A percentile compares a stretch with the other conserved stretches of the same genome.
phyloP scores from a whole-genome alignment of 2,797 vertebrate genomes.

The Scarus forsteni region DNA sequence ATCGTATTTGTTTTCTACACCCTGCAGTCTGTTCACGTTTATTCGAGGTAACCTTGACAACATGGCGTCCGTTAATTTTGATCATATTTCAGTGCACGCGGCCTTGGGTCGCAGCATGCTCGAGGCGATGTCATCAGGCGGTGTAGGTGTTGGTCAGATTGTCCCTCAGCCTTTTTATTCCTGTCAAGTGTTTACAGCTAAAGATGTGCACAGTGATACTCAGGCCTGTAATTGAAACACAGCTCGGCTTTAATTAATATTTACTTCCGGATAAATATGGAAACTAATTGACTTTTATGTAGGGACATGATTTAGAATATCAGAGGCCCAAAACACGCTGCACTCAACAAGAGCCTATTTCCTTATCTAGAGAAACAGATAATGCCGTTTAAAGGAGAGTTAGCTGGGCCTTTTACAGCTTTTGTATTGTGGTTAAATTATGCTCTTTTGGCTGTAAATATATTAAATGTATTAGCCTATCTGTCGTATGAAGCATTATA shows the following conservation, averaged over 20 bases:
- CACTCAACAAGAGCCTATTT: neutral
- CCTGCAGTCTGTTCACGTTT: constrained; percentile 66
- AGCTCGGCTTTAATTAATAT: constrained; percentile 25
- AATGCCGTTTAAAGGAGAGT: constrained; percentile 9
- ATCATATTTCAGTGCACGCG: neutral
- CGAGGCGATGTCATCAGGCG: constrained; percentile 59
- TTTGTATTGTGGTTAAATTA: too few relatives aligned
- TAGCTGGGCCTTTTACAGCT: neutral
- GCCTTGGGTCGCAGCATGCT: constrained; percentile 47
- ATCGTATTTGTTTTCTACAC: constrained; percentile 84
- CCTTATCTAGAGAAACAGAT: neutral
- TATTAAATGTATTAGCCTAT: neutral
- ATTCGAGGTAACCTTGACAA: constrained; percentile 37
- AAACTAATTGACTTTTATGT: constrained; percentile 25
- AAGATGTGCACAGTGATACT: constrained; percentile 40
- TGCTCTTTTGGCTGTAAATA: too few relatives aligned
- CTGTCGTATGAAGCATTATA: neutral
- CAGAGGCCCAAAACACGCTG: neutral
- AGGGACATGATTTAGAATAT: constrained; percentile 9
- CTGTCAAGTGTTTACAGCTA: constrained; percentile 38
- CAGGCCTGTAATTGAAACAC: constrained; percentile 16
- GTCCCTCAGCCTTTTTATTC: constrained; percentile 60
- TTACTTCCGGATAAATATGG: constrained; percentile 29
- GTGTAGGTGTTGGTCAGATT: constrained; percentile 51
- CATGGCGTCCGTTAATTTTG: neutral